Base-by-base conservation (phyloP, 2,888 invertebrate genomes). In the Erebia epiphron region DNA sequence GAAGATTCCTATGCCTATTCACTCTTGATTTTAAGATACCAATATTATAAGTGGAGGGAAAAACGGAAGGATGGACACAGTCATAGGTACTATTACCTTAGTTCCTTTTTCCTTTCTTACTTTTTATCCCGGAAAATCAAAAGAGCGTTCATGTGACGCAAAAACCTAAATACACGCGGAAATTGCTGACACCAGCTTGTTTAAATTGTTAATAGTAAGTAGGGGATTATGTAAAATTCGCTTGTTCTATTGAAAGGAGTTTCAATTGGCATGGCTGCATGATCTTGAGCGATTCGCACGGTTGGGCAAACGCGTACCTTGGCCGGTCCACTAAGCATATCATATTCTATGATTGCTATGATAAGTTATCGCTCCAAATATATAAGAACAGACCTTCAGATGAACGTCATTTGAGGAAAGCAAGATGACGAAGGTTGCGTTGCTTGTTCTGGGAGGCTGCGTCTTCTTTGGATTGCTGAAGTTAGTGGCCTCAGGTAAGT, bases 281-380 rank as follows among this genome's bases (percentile, higher is more conserved):
- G 58, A 16, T 58, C 35, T 65, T 68, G 52, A 52, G 66, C 68
- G 62, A 71, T 71, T 73, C 68, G 68, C 71, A 62, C 54, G 67
- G 43, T 61, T 67, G 62, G n/a, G 57, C 67, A 68, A 79, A 78
- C 79, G 84, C 86, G 63, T 83, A 71, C 70, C 73, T 80, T 78
- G 73, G 81, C 66, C 57, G 83, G 78, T 78, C 75, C 67, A 65
- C 74, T 71, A 78, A 82, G 86, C 88, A 70, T 82, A 73, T 50
- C 75, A 74, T 75, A 80, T 81, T 77, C 73, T 57, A 69, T 75
- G 80, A 78, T 79, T 76, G 71, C 70, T 73, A 68, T 72, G 77
- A 78, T 78, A 76, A 73, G 61, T 57, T 69, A 68, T 74, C 75
- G 73, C 79, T 79, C 78, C 78, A 75, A 79, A 76, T 73, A 74